Evolutionary conservation across 2,888 invertebrate genomes (phyloP), one percentile per base, ranked within the genome.

Genomic region (Thymelicus acteon): DNA sequence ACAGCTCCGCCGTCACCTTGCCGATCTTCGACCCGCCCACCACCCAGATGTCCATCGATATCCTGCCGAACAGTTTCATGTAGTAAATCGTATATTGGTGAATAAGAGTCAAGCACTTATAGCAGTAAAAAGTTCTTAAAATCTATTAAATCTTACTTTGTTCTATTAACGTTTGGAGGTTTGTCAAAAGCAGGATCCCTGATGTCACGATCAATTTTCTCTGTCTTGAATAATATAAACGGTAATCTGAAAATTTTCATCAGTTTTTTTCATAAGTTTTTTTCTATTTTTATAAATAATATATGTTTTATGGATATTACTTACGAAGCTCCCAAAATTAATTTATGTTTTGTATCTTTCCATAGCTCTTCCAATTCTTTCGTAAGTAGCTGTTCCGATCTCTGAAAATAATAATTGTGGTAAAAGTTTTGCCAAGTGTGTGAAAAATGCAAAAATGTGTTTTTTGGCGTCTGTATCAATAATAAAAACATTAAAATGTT

Each of bases 321-420:
- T 88, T 78, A 93, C 93, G 89, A 88, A 70, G 93, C 91, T 7
- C 92, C 92, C 24, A 92, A 80, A 72, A 93, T 92, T 6, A 93
- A 79, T 80, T 93, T 93, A 63, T 89, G 87, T 78, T 93, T 93
- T 13, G 92, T 92, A 66, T 88, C 85, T 72, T 82, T 72, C 93
- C 93, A 93, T 15, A 79, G 72, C 61, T 75, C 79, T 37, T 92
- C 86, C n/a, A 93, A 77, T 78, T 93, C 92, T 61, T 84, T 85
- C 1, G 93, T 93, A 0, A 87, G 80, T 7, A 82, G 83, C 76
- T 92, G 92, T 72, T 92, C 92, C 19, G 93, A 93, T 82, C 91
- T 88, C 93, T 93, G 80, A 48, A 82, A 78, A 24, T 24, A 47
- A 67, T 49, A 48, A 13, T 6, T 49, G 15, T 6, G 8, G 40